These are phyloP conservation scores for Sapajus apella DNA, from an alignment of 2,113 vertebrate species.

Conservation along the genomic window DNA sequence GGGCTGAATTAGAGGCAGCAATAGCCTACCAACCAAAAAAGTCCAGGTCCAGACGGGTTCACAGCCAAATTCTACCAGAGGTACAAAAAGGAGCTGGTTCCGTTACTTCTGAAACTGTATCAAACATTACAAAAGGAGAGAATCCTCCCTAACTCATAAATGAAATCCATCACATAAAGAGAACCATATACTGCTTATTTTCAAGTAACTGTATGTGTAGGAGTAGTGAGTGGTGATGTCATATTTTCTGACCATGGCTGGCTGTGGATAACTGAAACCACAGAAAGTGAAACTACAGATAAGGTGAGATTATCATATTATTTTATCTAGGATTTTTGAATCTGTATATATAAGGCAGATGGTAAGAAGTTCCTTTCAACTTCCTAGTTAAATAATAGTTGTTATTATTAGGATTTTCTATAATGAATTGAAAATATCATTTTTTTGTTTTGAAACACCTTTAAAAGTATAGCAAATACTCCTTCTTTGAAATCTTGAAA, in stretches of 20 bases:
- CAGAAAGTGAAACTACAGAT: background rate
- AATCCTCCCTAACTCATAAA: too few relatives aligned
- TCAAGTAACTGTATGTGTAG: background rate
- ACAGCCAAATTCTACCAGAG: too few relatives aligned
- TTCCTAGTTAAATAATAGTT: background rate
- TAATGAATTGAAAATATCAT: background rate
- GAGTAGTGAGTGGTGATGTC: background rate
- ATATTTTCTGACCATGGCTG: background rate
- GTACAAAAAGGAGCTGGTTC: too few relatives aligned
- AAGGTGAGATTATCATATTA: background rate
- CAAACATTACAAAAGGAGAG: too few relatives aligned
- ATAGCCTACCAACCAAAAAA: too few relatives aligned
- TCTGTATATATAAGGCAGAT: background rate
- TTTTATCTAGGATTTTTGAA: background rate
- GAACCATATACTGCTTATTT: background rate
- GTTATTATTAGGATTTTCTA: background rate
- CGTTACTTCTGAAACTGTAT: too few relatives aligned
- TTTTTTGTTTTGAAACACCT: background rate
- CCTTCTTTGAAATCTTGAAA: background rate
- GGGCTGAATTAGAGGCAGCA: too few relatives aligned
- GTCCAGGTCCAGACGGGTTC: too few relatives aligned
- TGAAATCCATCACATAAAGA: too few relatives aligned
- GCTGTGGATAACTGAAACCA: background rate
- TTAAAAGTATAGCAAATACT: background rate
- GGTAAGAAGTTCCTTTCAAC: background rate